Evolutionary conservation across 2,113 vertebrate genomes (phyloP).

Genomic region (Formicarius rufipectus): DNA sequence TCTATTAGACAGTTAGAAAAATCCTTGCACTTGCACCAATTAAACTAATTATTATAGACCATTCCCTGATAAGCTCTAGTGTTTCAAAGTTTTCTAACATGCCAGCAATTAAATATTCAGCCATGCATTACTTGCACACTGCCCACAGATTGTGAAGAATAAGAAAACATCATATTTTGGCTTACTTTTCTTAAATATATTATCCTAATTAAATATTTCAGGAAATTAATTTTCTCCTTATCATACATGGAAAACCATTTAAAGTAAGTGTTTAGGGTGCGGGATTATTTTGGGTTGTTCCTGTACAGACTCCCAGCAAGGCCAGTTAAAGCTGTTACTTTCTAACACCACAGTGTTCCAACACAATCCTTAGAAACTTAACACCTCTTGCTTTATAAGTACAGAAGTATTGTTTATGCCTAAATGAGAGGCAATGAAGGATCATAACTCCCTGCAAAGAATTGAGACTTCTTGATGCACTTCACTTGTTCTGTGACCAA

Average conservation of each 20-base stretch:
- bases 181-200: not conserved
- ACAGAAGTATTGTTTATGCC: not conserved
- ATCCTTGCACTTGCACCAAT: not conserved
- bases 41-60: not conserved
- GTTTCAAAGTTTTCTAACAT: not conserved
- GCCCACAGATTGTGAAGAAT: not conserved
- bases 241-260: not conserved
- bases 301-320: not conserved
- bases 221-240: not conserved
- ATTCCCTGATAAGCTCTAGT: not conserved
- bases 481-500: not conserved
- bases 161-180: not conserved
- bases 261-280: not conserved
- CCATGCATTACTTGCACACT: not conserved
- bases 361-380: not conserved
- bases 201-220: not conserved
- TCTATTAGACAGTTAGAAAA: not conserved
- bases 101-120: not conserved
- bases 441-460: not conserved
- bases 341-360: not conserved
- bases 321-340: not conserved
- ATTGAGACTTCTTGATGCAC: not conserved
- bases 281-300: not conserved
- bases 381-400: not conserved
- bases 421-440: not conserved